Conservation (phyloP, 2,888 invertebrate genomes). For the Creontiades dilutus region DNA sequence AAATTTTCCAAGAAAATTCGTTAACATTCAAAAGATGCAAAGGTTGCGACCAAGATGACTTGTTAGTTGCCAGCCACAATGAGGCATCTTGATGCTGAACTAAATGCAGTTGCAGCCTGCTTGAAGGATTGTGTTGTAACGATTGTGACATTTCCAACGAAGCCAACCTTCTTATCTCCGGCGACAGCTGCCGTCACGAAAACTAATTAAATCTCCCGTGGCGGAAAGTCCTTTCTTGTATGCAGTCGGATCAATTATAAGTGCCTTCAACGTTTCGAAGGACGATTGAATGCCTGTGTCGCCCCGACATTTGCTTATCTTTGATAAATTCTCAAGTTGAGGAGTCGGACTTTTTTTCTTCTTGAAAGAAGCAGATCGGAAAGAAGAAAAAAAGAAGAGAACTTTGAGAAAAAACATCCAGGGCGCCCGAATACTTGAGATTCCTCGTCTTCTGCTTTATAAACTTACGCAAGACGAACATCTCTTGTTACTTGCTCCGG, state of each 20-base stretch:
- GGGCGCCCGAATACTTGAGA: slow-evolving; percentile 17
- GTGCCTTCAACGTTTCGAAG: slow-evolving; percentile 13
- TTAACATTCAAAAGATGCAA: no score
- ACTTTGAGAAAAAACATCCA: not conserved
- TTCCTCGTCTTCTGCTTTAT: slow-evolving; percentile 46
- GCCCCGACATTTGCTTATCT: slow-evolving; percentile 50
- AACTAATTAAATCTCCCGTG: slow-evolving; percentile 66
- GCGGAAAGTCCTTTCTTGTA: slow-evolving; percentile 61
- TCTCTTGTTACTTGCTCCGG: slow-evolving; percentile 37
- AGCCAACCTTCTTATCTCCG: slow-evolving; percentile 56
- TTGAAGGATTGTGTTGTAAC: slow-evolving; percentile 62
- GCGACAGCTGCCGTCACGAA: slow-evolving; percentile 66
- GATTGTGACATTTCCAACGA: slow-evolving; percentile 66
- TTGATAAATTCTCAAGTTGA: slow-evolving; percentile 52
- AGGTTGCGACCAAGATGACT: no score
- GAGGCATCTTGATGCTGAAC: not conserved
- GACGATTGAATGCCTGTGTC: slow-evolving; percentile 47
- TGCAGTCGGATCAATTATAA: slow-evolving; percentile 64
- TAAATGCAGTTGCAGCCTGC: not conserved
- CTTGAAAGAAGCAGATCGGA: not conserved
- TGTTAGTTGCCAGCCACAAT: no score
- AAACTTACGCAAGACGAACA: slow-evolving; percentile 24
- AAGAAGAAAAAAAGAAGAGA: slow-evolving; percentile 33
- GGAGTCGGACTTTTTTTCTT: slow-evolving; percentile 20
- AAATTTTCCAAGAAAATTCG: no score